A percentile compares a stretch with the other conserved stretches of the same genome.
Conservation (phyloP, 2,113 vertebrate species). For the Bujurquina vittata region DNA sequence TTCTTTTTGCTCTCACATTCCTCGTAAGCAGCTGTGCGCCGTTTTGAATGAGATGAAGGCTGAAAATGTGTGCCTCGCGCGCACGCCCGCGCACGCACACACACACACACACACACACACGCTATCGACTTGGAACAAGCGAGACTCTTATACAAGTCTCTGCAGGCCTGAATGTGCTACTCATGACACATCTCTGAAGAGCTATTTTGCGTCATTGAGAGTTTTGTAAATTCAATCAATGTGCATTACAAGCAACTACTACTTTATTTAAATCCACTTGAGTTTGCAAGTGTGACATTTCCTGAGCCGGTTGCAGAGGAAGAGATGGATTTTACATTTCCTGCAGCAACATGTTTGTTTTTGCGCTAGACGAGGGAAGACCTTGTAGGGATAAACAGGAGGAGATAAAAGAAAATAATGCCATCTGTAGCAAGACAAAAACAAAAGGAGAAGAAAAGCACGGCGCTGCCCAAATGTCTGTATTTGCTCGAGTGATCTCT, state of each 20-base stretch:
- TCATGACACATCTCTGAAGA: slow-evolving; percentile 62
- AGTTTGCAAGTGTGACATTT: not conserved
- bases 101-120: slow-evolving; percentile 20
- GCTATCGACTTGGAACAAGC: slow-evolving; percentile 62
- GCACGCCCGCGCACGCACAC: slow-evolving; percentile 27
- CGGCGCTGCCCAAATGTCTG: not conserved
- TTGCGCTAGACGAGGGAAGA: not conserved
- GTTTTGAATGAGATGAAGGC: slow-evolving; percentile 67
- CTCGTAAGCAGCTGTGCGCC: slow-evolving; percentile 73
- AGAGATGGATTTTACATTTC: slow-evolving; percentile 13
- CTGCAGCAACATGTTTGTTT: not conserved
- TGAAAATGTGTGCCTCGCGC: slow-evolving; percentile 33
- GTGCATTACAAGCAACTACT: slow-evolving; percentile 17
- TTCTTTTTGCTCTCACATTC: slow-evolving; percentile 78
- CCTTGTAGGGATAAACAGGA: not conserved
- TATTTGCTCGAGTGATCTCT: not conserved
- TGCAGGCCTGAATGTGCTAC: slow-evolving; percentile 58
- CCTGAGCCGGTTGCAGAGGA: not conserved
- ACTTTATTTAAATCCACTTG: not conserved
- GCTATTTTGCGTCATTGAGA: slow-evolving; percentile 50
- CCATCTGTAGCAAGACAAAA: slow-evolving; percentile 8
- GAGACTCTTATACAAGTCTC: slow-evolving; percentile 62
- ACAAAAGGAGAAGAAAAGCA: not conserved
- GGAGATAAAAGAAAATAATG: not conserved
- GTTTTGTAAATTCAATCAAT: slow-evolving; percentile 17